phyloP scores from a whole-genome alignment of 2,888 invertebrate species.

The Galerucella pusilla region DNA sequence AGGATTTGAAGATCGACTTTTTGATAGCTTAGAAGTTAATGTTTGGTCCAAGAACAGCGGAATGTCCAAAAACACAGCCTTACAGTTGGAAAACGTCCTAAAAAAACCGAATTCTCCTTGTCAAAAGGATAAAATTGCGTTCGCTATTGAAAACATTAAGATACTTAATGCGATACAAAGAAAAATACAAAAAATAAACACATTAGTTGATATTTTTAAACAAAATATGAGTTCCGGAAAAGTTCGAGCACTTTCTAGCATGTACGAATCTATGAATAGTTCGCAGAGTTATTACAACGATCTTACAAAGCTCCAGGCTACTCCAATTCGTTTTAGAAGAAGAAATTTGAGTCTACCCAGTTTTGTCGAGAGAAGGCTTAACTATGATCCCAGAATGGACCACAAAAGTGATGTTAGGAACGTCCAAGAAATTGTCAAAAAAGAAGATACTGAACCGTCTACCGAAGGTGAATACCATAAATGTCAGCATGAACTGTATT shows the following conservation, averaged over 20 bases:
- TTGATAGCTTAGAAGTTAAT: slow-evolving; percentile 59
- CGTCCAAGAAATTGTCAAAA: slow-evolving; percentile 23
- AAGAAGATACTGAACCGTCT: slow-evolving; percentile 25
- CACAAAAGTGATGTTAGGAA: slow-evolving; percentile 33
- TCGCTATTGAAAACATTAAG: slow-evolving; percentile 69
- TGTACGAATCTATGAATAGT: slow-evolving; percentile 75
- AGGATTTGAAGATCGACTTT: slow-evolving; percentile 52
- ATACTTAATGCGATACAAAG: slow-evolving; percentile 75
- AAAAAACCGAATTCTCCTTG: slow-evolving; percentile 58
- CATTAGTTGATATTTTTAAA: slow-evolving; percentile 69
- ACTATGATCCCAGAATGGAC: slow-evolving; percentile 42
- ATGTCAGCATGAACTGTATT: slow-evolving; percentile 44
- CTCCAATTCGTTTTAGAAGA: slow-evolving; percentile 69
- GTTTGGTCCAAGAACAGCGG: slow-evolving; percentile 53
- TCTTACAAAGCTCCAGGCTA: slow-evolving; percentile 65
- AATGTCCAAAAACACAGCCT: slow-evolving; percentile 50
- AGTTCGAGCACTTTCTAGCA: slow-evolving; percentile 76
- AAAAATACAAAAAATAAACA: slow-evolving; percentile 78
- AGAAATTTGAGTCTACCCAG: slow-evolving; percentile 70
- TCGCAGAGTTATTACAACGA: slow-evolving; percentile 67
- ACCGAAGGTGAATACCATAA: slow-evolving; percentile 46
- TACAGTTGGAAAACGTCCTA: slow-evolving; percentile 58
- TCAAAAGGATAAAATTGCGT: slow-evolving; percentile 57
- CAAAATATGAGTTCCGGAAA: slow-evolving; percentile 77
- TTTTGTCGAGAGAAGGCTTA: slow-evolving; percentile 57